These are phyloP conservation scores for Somateria mollissima DNA, from an alignment of 2,797 vertebrate genomes.

Conservation along the genomic window DNA sequence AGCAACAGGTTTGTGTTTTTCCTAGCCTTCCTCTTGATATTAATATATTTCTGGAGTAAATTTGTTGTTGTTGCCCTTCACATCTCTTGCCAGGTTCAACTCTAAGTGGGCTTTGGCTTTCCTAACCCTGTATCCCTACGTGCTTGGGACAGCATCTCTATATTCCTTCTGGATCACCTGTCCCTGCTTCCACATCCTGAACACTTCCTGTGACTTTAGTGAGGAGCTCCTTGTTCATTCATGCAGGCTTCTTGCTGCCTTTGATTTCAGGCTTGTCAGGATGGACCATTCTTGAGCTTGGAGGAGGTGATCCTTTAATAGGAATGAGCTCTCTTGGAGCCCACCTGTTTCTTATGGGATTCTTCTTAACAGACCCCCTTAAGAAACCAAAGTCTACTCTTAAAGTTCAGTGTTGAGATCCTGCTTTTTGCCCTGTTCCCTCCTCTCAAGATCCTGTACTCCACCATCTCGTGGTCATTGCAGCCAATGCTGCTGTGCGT, in stretches of 20 bases:
- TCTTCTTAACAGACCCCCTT: background rate
- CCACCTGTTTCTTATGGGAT: background rate
- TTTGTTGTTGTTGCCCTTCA: background rate
- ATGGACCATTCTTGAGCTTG: background rate
- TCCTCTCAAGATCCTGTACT: background rate
- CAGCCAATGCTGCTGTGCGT: background rate
- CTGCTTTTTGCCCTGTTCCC: background rate
- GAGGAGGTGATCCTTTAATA: background rate
- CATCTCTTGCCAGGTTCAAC: background rate
- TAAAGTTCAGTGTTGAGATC: background rate
- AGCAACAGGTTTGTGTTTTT: rapidly evolving
- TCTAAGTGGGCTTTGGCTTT: background rate
- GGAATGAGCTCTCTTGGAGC: background rate
- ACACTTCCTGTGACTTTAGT: background rate
- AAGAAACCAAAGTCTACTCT: background rate
- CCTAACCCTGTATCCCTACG: background rate
- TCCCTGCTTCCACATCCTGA: background rate
- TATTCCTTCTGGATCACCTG: background rate
- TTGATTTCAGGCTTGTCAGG: background rate
- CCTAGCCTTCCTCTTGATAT: background rate
- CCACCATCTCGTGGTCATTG: background rate
- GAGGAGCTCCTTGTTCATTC: background rate
- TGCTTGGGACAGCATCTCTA: background rate
- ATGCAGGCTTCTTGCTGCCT: background rate
- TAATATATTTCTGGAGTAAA: background rate